Evolutionary conservation across 1,140 invertebrate species (phyloP), one percentile per base, ranked within the genome.

Genomic region (Mizuhopecten yessoensis): DNA sequence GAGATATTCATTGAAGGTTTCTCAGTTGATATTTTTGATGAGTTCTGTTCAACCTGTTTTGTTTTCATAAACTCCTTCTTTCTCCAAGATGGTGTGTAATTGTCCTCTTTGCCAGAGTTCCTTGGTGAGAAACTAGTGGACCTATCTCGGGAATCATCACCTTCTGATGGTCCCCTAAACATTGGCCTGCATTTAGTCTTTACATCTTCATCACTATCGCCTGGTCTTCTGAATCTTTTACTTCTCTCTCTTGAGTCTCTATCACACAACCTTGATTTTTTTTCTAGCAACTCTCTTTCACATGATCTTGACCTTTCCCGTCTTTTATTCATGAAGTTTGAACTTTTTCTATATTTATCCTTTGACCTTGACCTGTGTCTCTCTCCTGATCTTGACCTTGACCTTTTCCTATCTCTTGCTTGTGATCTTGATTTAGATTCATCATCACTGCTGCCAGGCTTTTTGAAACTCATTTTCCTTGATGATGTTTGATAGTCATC

Each of bases 141-240:
- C 33, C 88, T 88, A 34, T 39, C n/a, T 0, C 87, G 23, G n/a
- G 23, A 33, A 34, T 87, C 34, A 34, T 90, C 88, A 20, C 33
- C 57, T n/a, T 93, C 91, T 29, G 87, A 91, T 87, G 92, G 92
- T 42, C 90, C 92, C 88, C 91, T 91, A 88, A 94, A 94, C 57
- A 89, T 57, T 34, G 49, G 34, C 49, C 42, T 49, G 2, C 17
- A 17, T 88, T 34, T 39, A 87, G 39, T 23, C 1, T 13, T 87
- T 0, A 33, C 87, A 20, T 34, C 33, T 88, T 90, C 90, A 34
- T 90, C 49, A 29, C 87, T 87, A 39, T 87, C 88, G 15, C 20
- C 49, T 42, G 87, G 90, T 88, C 87, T 88, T 34, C 88, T 45
- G 87, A 91, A 87, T 45, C 86, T 89, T 34, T 87, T 36, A 49